Percentiles rank a stretch among this genome's conserved stretches.
Evolutionary conservation across 1,140 invertebrate species (phyloP).

Genomic region (Leptoteleia sp.): DNA sequence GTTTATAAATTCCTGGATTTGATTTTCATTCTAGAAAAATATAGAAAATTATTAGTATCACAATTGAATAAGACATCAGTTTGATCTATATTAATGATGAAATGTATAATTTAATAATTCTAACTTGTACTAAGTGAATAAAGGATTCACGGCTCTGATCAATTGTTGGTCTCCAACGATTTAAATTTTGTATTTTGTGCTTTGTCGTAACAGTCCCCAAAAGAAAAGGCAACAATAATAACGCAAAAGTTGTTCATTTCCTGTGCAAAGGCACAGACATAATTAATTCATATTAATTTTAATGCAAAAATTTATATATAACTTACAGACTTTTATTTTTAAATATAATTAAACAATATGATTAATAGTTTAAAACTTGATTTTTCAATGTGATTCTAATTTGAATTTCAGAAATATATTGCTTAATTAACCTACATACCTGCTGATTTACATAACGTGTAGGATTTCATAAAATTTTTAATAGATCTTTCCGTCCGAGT

Average conservation of each 20-base stretch:
- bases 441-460: not conserved
- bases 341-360: too few relatives aligned
- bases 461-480: slow-evolving; percentile 6
- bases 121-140: slow-evolving; percentile 27
- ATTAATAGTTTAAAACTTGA: too few relatives aligned
- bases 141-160: slow-evolving; percentile 24
- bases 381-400: not conserved
- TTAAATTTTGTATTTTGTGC: slow-evolving; percentile 8
- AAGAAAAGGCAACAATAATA: slow-evolving; percentile 6
- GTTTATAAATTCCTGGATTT: slow-evolving; percentile 7
- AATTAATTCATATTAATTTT: not conserved
- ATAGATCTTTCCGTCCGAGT: not conserved
- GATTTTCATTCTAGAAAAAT: slow-evolving; percentile 20
- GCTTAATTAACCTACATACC: not conserved
- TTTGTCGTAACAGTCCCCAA: slow-evolving; percentile 19
- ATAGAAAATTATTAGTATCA: not conserved
- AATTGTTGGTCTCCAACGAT: slow-evolving; percentile 22
- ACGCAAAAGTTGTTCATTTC: slow-evolving; percentile 15
- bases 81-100: too few relatives aligned
- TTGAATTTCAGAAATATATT: not conserved
- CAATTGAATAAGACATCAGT: not conserved
- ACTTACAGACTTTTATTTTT: not conserved
- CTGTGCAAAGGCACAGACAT: slow-evolving; percentile 5
- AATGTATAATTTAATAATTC: slow-evolving; percentile 5
- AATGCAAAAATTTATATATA: not conserved